Percentiles rank a stretch among this genome's conserved stretches.
Conservation (phyloP, 2,888 invertebrate species). For the Drosophila infuscata region DNA sequence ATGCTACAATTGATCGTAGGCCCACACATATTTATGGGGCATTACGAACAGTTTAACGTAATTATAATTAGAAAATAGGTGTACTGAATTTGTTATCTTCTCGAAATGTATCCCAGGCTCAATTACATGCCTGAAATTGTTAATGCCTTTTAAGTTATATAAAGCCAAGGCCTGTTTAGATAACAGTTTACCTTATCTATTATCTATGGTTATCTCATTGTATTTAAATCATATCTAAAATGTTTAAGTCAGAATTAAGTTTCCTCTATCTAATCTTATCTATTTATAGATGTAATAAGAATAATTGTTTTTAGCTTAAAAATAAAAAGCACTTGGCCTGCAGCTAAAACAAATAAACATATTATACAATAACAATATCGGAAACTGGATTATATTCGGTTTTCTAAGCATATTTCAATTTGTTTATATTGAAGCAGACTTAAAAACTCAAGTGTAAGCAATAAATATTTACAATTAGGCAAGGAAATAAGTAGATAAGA, state of each 20-base stretch:
- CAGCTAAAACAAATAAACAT: not conserved
- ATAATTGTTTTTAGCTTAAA: not conserved
- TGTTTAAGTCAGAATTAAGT: not conserved
- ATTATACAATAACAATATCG: not conserved
- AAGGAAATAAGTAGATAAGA: not conserved
- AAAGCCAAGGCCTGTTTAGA: not conserved
- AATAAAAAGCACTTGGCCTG: not conserved
- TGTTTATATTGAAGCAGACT: not conserved
- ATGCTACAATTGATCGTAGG: conserved; percentile 11
- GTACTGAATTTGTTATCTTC: conserved; percentile 4
- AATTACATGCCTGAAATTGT: not conserved
- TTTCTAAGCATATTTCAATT: too few relatives aligned
- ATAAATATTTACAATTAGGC: not conserved
- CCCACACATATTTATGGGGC: conserved; percentile 22
- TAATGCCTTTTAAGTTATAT: not conserved
- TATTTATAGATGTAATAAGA: not conserved
- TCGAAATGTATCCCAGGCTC: not conserved
- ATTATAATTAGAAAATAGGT: not conserved
- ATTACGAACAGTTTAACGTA: not conserved
- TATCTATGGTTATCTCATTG: not conserved
- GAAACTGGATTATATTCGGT: not conserved
- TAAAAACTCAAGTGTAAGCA: not conserved
- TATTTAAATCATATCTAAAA: not conserved
- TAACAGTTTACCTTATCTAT: not conserved
- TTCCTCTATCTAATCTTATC: not conserved